phyloP scores from a whole-genome alignment of 2,797 vertebrate genomes.

The Mastacembelus armatus region DNA sequence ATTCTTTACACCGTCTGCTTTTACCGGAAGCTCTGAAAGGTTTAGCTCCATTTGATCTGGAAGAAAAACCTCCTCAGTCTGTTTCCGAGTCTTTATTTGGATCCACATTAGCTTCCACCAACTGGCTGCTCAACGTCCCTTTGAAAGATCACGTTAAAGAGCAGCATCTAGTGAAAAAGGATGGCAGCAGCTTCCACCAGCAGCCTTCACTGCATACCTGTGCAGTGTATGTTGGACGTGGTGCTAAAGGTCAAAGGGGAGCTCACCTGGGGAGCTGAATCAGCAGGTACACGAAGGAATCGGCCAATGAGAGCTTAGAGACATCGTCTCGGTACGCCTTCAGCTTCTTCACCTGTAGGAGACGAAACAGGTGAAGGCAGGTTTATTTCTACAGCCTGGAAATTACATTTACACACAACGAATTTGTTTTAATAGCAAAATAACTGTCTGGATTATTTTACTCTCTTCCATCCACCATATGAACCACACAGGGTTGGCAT shows the following conservation, averaged over 20 bases:
- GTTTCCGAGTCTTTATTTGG: background rate
- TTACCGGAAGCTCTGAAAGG: background rate
- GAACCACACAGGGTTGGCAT: too few species aligned
- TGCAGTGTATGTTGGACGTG: too few species aligned
- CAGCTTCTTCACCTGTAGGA: constrained; percentile 88
- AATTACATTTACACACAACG: too few species aligned
- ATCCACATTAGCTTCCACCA: background rate
- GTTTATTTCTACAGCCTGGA: too few species aligned
- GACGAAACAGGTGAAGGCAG: background rate
- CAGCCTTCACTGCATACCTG: too few species aligned
- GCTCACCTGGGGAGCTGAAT: constrained; percentile 91
- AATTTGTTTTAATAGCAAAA: too few species aligned
- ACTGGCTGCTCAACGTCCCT: too few species aligned
- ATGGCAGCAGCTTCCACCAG: too few species aligned
- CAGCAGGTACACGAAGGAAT: constrained; percentile 90
- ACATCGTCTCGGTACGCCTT: constrained; percentile 86
- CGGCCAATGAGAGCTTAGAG: constrained; percentile 88
- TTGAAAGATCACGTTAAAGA: too few species aligned
- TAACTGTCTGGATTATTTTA: too few species aligned
- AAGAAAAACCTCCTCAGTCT: background rate
- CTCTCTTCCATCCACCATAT: too few species aligned
- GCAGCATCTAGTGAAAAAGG: too few species aligned
- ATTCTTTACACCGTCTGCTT: constrained; percentile 12
- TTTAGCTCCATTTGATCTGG: constrained; percentile 1
- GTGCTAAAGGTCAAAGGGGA: background rate